phyloP scores from a whole-genome alignment of 2,113 vertebrate genomes.

The Actenoides hombroni region DNA sequence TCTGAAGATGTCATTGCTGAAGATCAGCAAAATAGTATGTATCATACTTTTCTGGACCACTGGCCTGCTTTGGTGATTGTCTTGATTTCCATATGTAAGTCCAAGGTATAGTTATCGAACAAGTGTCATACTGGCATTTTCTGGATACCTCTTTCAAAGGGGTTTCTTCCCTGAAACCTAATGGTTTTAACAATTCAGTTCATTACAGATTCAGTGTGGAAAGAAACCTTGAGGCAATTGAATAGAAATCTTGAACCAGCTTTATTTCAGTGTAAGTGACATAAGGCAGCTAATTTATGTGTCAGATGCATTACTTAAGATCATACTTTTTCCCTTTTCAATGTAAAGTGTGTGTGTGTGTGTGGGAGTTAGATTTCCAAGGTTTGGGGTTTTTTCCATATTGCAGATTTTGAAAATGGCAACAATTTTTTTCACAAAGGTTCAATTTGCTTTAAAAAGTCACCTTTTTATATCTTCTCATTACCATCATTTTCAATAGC shows the following conservation, averaged over 20 bases:
- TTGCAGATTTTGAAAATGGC: not conserved
- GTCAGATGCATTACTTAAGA: not conserved
- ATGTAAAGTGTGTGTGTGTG: not conserved
- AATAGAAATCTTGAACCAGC: not conserved
- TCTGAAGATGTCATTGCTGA: not conserved
- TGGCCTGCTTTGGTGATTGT: not conserved
- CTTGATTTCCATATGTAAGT: not conserved
- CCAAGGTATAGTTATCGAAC: not conserved
- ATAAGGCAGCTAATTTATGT: not conserved
- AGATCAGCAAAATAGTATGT: not conserved
- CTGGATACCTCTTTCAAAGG: not conserved
- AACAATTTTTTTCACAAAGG: not conserved
- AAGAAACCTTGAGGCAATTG: not conserved
- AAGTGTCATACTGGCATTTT: not conserved
- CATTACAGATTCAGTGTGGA: not conserved
- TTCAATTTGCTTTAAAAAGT: not conserved
- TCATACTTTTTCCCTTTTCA: not conserved
- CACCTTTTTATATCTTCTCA: not conserved
- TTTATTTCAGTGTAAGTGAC: not conserved
- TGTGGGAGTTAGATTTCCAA: not conserved
- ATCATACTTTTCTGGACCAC: not conserved
- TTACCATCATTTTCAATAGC: not conserved
- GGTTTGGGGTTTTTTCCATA: not conserved
- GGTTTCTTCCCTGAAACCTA: not conserved
- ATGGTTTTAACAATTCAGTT: not conserved